phyloP scores from a whole-genome alignment of 1,140 invertebrate species.

The Olivierus martensii region DNA sequence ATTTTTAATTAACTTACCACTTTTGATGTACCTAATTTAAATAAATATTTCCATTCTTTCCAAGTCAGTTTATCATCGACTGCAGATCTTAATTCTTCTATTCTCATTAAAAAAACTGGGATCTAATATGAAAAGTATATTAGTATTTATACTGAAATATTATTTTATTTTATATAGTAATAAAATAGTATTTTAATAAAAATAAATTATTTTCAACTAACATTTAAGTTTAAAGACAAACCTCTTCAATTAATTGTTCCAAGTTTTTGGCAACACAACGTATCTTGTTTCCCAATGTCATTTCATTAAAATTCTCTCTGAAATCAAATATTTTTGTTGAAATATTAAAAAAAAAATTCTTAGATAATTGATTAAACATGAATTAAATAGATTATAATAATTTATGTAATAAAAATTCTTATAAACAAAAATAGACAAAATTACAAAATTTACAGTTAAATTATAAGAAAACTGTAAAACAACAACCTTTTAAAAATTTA shows the following conservation, averaged over 20 bases:
- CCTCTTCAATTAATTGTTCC: constrained; percentile 44
- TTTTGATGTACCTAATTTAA: constrained; percentile 51
- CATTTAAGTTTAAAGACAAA: constrained; percentile 20
- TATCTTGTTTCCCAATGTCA: constrained; percentile 42
- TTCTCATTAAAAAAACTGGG: constrained; percentile 42
- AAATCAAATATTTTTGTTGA: constrained; percentile 5
- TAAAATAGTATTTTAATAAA: too few species aligned
- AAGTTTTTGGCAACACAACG: constrained; percentile 43
- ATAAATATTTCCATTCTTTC: constrained; percentile 53
- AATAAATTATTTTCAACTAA: not conserved
- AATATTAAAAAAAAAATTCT: not conserved
- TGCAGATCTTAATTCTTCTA: constrained; percentile 44
- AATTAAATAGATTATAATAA: too few species aligned
- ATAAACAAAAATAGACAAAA: too few species aligned
- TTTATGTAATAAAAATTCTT: too few species aligned
- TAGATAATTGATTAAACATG: too few species aligned
- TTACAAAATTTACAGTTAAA: too few species aligned
- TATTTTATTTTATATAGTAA: too few species aligned
- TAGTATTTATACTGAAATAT: not conserved
- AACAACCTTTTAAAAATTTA: too few species aligned
- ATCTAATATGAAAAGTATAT: constrained; percentile 21
- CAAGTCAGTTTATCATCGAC: constrained; percentile 48
- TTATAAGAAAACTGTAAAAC: too few species aligned
- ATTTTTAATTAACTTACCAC: too few species aligned
- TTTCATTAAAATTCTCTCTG: constrained; percentile 43